Percentiles rank a stretch among this genome's conserved stretches.
Evolutionary conservation across 1,140 invertebrate species (phyloP).

Genomic region (Cydia strobilella): DNA sequence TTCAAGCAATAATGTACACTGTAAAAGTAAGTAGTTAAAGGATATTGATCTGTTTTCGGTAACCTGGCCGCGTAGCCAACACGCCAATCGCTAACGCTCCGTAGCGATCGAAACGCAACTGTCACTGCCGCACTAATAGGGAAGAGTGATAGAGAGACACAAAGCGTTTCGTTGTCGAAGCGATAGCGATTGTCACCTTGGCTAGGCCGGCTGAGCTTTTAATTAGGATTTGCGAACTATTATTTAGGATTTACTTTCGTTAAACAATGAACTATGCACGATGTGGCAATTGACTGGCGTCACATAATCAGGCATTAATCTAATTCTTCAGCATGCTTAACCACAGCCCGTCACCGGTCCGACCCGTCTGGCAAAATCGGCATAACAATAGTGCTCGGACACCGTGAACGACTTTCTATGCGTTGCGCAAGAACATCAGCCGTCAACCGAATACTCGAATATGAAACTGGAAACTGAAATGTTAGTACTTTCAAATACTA

Average conservation of each 20-base stretch:
- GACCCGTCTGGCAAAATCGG: conserved; percentile 19
- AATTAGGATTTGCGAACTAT: too few species aligned
- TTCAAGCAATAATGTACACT: too few species aligned
- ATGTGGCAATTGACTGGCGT: background rate
- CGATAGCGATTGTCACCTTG: too few species aligned
- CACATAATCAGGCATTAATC: conserved; percentile 19
- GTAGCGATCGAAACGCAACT: too few species aligned
- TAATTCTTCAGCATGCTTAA: conserved; percentile 1
- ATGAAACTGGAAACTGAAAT: conserved; percentile 4
- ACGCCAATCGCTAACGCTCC: too few species aligned
- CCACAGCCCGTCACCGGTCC: background rate
- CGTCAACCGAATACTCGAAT: conserved; percentile 5
- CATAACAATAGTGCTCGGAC: conserved; percentile 36
- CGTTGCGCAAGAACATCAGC: conserved; percentile 37
- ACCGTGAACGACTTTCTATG: conserved; percentile 41
- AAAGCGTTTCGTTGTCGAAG: too few species aligned
- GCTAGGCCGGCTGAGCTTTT: too few species aligned
- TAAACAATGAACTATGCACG: background rate
- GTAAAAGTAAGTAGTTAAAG: too few species aligned
- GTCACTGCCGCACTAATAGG: too few species aligned
- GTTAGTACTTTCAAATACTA: conserved; percentile 10
- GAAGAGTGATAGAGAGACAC: too few species aligned
- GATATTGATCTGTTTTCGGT: too few species aligned
- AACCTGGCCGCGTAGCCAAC: too few species aligned
- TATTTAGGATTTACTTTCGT: background rate